Base-by-base conservation (phyloP, 1,140 invertebrate genomes). In the Tetragnatha versicolor region DNA sequence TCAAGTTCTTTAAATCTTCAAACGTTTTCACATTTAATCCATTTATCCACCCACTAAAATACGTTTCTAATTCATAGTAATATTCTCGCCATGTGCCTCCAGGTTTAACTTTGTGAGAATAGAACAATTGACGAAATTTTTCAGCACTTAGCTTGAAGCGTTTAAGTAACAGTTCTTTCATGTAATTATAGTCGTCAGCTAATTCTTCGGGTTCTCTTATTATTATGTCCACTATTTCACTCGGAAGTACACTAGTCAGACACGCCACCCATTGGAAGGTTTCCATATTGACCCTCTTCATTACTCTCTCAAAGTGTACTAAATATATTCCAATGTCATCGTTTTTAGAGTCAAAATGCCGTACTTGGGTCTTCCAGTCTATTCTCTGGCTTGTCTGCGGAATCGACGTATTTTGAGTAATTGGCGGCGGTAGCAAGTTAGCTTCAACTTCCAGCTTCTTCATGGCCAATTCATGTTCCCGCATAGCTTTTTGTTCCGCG, bases 131-230 rank as follows among this genome's bases (percentile, higher is more conserved):
- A 20, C 61, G 3, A 45, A 65, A 65, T 65, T 39, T 39, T 39
- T 65, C 61, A 39, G 61, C 33, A 25, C 20, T 39, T 20, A 65
- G 27, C 22, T 37, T 39, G 22, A 39, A 65, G 7, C 20, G 17
- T 42, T 65, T 60, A 9, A 60, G n/a, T 60, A 60, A 33, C 9
- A 60, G 31, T 27, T n/a, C 31, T 27, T 60, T 60, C 7, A 60
- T 29, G 31, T 60, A 29, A 27, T 60, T 5, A n/a, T 9, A 60
- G 31, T 60, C 55, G 4, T 65, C 17, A 7, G 61, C 33, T 25
- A 39, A n/a, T 17, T 65, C 61, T 7, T 42, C 39, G 12, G 61
- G 61, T 22, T 65, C 61, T 2, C 61, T 12, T 9, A 27, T 29
- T 17, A 65, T 60, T 14, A 60, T 29, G 10, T 60, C 25, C 7